Percentiles rank a stretch among this genome's conserved stretches.
phyloP scores from a whole-genome alignment of 2,888 invertebrate species.

The Morinoia aosen region DNA sequence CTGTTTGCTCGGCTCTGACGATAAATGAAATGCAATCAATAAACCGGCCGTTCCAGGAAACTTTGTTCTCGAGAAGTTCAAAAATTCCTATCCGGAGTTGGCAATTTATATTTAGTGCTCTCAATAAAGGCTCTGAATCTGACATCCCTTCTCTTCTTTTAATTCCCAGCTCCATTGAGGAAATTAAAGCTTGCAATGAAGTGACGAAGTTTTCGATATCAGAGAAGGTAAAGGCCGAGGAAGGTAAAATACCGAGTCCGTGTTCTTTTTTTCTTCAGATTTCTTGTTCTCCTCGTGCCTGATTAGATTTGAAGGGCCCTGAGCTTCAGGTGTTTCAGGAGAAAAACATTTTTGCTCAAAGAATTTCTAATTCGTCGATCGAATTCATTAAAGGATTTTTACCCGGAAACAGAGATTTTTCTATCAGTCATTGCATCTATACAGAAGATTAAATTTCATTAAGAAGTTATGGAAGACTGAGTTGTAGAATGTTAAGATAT shows the following conservation, averaged over 20 bases:
- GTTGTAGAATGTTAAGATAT: no score
- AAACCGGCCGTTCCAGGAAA: neutral
- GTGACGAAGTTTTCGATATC: slow-evolving; percentile 17
- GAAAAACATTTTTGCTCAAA: neutral
- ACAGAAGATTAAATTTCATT: no score
- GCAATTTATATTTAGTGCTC: slow-evolving; percentile 42
- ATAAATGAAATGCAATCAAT: slow-evolving; percentile 38
- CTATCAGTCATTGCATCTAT: no score
- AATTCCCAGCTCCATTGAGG: neutral
- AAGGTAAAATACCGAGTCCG: neutral
- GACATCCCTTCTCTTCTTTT: slow-evolving; percentile 30
- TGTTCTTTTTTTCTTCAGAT: neutral
- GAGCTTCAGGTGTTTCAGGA: neutral
- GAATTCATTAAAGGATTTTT: no score
- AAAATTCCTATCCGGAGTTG: slow-evolving; percentile 14
- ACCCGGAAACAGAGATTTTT: no score
- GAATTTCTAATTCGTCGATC: no score
- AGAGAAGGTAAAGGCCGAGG: neutral
- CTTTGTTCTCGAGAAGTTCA: slow-evolving; percentile 10
- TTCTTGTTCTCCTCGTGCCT: neutral
- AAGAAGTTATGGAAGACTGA: no score
- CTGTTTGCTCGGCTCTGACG: neutral
- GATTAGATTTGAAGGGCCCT: neutral
- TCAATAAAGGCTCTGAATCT: neutral
- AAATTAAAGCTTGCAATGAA: slow-evolving; percentile 24